A percentile compares a stretch with the other conserved stretches of the same genome.
These are phyloP conservation scores for Chaetogeoica ovagalla DNA, from an alignment of 2,888 invertebrate genomes.

Conservation along the genomic window DNA sequence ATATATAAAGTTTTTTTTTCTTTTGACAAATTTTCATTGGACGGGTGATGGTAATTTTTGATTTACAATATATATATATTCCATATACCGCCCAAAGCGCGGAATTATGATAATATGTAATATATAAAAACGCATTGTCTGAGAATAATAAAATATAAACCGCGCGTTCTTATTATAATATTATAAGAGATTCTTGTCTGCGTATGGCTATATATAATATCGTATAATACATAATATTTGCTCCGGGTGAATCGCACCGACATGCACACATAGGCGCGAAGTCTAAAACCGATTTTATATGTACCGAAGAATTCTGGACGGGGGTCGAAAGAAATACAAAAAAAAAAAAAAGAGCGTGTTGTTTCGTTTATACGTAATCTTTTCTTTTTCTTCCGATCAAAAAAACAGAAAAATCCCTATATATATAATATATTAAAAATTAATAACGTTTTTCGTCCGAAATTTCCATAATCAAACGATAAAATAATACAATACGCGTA, in stretches of 20 bases:
- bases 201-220: not conserved
- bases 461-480: too few relatives aligned
- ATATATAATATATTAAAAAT: too few relatives aligned
- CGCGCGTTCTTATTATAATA: not conserved
- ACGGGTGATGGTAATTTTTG: constrained; percentile 29
- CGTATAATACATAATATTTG: constrained; percentile 20
- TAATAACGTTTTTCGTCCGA: too few relatives aligned
- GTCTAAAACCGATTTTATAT: constrained; percentile 7
- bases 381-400: too few relatives aligned
- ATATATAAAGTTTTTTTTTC: constrained; percentile 5
- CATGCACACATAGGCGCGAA: constrained; percentile 23
- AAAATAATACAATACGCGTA: too few relatives aligned
- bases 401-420: too few relatives aligned
- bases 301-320: not conserved
- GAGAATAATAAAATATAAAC: constrained; percentile 42
- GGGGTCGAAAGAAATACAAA: too few relatives aligned
- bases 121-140: constrained; percentile 14
- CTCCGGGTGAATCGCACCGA: constrained; percentile 37
- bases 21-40: constrained; percentile 31
- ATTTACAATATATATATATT: constrained; percentile 30
- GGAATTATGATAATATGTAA: constrained; percentile 34
- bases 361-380: not conserved
- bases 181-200: constrained; percentile 39
- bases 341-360: too few relatives aligned
- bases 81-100: constrained; percentile 15